These are phyloP conservation scores for Tetraodon nigroviridis DNA, from an alignment of 2,113 vertebrate genomes.

Conservation along the genomic window DNA sequence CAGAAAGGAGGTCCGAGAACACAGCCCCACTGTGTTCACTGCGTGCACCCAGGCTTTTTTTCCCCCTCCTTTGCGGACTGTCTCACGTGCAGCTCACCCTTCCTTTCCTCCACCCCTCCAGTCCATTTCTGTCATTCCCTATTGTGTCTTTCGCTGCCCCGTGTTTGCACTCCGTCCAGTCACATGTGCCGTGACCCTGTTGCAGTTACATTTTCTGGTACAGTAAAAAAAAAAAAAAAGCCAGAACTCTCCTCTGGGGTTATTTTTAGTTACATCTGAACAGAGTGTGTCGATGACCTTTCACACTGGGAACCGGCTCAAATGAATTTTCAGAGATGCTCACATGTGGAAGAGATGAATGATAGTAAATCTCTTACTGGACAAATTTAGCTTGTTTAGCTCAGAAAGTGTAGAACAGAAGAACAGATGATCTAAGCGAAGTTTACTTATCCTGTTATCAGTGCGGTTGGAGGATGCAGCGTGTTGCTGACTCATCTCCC, in stretches of 20 bases:
- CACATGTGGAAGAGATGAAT: no score
- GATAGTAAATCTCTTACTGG: no score
- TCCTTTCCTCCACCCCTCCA: slow-evolving; percentile 6
- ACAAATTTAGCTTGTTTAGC: no score
- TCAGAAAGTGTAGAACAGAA: no score
- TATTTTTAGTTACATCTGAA: slow-evolving; percentile 1
- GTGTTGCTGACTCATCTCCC: slow-evolving; percentile 31
- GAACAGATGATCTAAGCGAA: slow-evolving; percentile 22
- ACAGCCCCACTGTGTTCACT: slow-evolving; percentile 46
- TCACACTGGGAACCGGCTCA: no score
- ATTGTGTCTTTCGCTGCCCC: slow-evolving; percentile 3
- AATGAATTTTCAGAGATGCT: no score
- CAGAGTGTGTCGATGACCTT: no score
- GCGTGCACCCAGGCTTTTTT: slow-evolving; percentile 5
- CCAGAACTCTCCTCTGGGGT: slow-evolving; percentile 30
- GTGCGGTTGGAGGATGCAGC: slow-evolving; percentile 25
- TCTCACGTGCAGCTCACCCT: slow-evolving; percentile 5
- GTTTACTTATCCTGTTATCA: slow-evolving; percentile 35
- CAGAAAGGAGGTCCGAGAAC: slow-evolving; percentile 11
- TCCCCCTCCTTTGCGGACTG: not conserved
- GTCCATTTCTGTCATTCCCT: not conserved
- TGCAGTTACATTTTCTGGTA: slow-evolving; percentile 16
- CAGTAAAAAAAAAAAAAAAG: slow-evolving; percentile 32
- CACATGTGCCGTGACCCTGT: slow-evolving; percentile 17
- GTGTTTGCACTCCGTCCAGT: slow-evolving; percentile 25